Base-by-base conservation (phyloP, 2,888 invertebrate genomes). In the Adineta ricciae region DNA sequence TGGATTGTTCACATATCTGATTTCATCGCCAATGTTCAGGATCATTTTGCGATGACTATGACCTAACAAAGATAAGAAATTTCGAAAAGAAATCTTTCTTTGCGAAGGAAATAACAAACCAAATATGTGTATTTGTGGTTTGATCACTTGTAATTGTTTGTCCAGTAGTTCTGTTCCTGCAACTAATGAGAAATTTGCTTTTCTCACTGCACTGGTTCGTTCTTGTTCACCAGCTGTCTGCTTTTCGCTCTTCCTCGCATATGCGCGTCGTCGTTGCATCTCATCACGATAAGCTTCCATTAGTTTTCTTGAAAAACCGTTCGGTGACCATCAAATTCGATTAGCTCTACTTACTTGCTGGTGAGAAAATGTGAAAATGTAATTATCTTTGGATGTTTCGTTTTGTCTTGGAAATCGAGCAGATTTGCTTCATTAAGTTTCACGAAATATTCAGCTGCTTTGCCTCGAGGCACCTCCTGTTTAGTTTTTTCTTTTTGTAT, bases 311-410 rank as follows among this genome's bases (percentile, higher is more conserved):
- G 4, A 4, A 32, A 19, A 32, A 32, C 8, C 16, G 3, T 19
- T 73, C 21, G 21, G 14, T 56, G 8, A 64, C n/a, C 46, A 8
- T 27, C 4, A 27, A 24, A 64, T 24, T n/a, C 4, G 9, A 19
- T 24, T 24, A 19, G 19, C 16, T 9, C 9, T 41, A 24, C 19
- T 19, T 78, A 78, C 78, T 41, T 78, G 78, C 78, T 78, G 14
- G 78, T 78, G 8, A 78, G 14, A 41, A 78, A 78, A 41, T 78
- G 78, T 78, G 78, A 78, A 78, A 78, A 78, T 24, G 78, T 78
- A 8, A 78, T 78, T 11, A 78, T 41, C n/a, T 78, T 78, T 8
- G 41, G 14, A n/a, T 38, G 24, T 11, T 21, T 2, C 2, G 11
- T 41, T 2, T 7, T 78, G 24, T 78, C n/a, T 14, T 38, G 21